phyloP scores from a whole-genome alignment of 2,888 invertebrate species.

The Plebejus anna region DNA sequence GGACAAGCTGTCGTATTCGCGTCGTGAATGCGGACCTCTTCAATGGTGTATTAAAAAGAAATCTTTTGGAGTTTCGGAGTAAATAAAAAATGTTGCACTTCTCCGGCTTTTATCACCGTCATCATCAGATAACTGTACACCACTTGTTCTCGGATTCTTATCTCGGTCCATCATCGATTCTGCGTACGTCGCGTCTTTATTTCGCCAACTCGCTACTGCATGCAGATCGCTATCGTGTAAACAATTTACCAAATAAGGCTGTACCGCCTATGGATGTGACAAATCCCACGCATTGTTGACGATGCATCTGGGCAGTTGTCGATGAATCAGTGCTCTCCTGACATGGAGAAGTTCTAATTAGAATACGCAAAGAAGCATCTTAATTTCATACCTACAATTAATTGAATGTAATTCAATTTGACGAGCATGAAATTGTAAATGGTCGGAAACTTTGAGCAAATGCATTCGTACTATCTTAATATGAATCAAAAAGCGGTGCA shows the following conservation, averaged over 20 bases:
- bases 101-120: conserved; percentile 3
- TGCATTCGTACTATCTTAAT: neutral
- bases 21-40: conserved; percentile 27
- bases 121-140: conserved; percentile 24
- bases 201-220: conserved; percentile 19
- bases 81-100: conserved; percentile 18
- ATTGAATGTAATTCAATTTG: neutral
- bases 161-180: conserved; percentile 23
- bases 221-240: conserved; percentile 16
- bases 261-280: neutral
- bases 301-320: neutral
- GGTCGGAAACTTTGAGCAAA: conserved; percentile 6
- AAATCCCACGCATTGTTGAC: neutral
- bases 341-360: neutral
- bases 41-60: conserved; percentile 29
- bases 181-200: conserved; percentile 25
- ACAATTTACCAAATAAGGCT: conserved; percentile 1
- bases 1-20: conserved; percentile 27
- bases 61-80: conserved; percentile 26
- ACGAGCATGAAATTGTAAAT: neutral
- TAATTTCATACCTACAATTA: neutral
- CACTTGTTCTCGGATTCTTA: conserved; percentile 17
- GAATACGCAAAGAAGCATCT: neutral
- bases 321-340: neutral
- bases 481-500: conserved; percentile 17